Percentiles rank a stretch among this genome's conserved stretches.
Evolutionary conservation across 2,113 vertebrate species (phyloP).

Genomic region (Daubentonia madagascariensis): DNA sequence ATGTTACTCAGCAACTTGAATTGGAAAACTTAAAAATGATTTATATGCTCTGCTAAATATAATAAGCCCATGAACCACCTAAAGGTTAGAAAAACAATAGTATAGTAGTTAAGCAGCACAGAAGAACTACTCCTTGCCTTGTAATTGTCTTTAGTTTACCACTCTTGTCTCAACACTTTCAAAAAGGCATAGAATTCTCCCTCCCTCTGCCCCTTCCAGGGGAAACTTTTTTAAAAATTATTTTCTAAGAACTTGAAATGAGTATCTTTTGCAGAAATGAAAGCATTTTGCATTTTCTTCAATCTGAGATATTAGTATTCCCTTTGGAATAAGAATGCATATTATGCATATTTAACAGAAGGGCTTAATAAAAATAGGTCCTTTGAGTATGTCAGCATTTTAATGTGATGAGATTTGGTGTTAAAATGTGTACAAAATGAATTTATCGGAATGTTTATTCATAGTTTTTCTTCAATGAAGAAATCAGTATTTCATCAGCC

Average conservation of each 20-base stretch:
- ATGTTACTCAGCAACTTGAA: not conserved
- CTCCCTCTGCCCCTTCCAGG: not conserved
- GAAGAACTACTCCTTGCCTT: fast-evolving
- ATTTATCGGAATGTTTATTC: constrained; percentile 44
- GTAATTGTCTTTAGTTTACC: too few relatives aligned
- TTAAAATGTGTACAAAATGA: constrained; percentile 25
- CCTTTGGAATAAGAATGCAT: not conserved
- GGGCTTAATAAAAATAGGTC: constrained; percentile 44
- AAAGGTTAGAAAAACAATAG: not conserved
- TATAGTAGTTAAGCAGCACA: fast-evolving
- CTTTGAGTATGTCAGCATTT: constrained; percentile 60
- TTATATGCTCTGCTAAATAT: not conserved
- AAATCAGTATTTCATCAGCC: not conserved
- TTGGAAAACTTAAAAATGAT: not conserved
- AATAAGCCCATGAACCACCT: too few relatives aligned
- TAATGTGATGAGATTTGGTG: constrained; percentile 49
- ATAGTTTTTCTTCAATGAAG: constrained; percentile 44
- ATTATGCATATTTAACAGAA: constrained; percentile 30
- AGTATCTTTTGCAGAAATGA: constrained; percentile 25
- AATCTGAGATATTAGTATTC: not conserved
- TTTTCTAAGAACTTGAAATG: not conserved
- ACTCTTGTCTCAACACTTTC: not conserved
- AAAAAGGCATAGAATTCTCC: not conserved
- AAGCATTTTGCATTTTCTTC: constrained; percentile 34
- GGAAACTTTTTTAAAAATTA: not conserved